phyloP scores from a whole-genome alignment of 2,797 vertebrate genomes.

The Brachymystax lenok region DNA sequence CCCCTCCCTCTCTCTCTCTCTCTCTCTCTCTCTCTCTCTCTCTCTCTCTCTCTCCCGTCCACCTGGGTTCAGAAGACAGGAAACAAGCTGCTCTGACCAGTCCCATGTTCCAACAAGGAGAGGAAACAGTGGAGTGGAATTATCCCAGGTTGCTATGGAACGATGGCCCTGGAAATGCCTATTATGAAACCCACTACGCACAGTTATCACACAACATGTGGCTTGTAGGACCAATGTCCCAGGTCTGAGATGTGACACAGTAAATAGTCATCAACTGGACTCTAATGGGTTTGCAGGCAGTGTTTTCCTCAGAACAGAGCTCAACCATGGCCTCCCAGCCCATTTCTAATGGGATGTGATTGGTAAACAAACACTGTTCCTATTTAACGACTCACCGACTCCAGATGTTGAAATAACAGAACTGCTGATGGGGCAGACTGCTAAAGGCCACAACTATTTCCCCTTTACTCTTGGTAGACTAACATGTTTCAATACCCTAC shows the following conservation, averaged over 20 bases:
- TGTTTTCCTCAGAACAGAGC: background rate
- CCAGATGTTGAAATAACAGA: background rate
- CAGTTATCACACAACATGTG: background rate
- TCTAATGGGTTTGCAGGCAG: background rate
- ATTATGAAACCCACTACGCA: background rate
- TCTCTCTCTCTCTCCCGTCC: background rate
- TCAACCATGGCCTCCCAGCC: background rate
- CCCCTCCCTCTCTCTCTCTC: background rate
- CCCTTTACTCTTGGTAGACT: background rate
- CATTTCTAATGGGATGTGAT: background rate
- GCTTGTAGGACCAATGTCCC: background rate
- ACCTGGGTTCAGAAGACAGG: constrained; percentile 39
- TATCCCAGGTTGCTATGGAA: background rate
- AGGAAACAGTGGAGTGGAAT: background rate
- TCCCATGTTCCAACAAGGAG: background rate
- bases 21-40: constrained; percentile 1
- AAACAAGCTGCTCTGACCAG: constrained; percentile 9
- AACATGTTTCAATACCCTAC: background rate
- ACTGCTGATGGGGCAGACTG: background rate
- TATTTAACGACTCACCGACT: background rate
- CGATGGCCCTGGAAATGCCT: background rate
- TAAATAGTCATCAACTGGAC: background rate
- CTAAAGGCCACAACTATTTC: background rate
- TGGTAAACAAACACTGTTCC: background rate
- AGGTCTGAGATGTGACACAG: background rate